These are phyloP conservation scores for Heliconius cydno DNA, from an alignment of 2,888 invertebrate genomes.

Conservation along the genomic window DNA sequence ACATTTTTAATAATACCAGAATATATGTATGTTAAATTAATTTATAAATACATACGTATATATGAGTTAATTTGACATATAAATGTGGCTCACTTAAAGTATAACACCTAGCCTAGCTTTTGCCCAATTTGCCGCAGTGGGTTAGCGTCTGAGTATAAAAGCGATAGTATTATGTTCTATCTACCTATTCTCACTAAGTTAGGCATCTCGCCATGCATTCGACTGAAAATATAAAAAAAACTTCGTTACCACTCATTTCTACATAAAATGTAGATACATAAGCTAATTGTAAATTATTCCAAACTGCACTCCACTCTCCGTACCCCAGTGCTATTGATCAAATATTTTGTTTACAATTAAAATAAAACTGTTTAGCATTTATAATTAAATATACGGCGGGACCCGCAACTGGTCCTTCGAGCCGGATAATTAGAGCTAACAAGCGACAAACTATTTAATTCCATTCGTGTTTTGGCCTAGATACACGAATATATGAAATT, in stretches of 20 bases:
- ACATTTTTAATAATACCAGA: not conserved
- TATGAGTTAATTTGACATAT: too few relatives aligned
- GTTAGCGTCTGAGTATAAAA: too few relatives aligned
- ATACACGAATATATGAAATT: constrained; percentile 45
- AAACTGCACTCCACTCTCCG: constrained; percentile 17
- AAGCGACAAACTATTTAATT: constrained; percentile 50
- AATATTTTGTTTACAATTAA: constrained; percentile 39
- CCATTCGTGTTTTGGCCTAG: constrained; percentile 40
- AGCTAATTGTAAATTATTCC: constrained; percentile 23
- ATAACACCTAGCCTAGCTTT: too few relatives aligned
- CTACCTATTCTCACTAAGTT: too few relatives aligned
- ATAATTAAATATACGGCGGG: constrained; percentile 50
- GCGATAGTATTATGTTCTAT: too few relatives aligned
- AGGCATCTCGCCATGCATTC: too few relatives aligned
- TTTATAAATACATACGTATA: too few relatives aligned
- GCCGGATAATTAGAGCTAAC: constrained; percentile 53
- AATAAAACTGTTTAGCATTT: constrained; percentile 44
- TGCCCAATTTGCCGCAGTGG: too few relatives aligned
- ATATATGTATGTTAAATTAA: constrained; percentile 1
- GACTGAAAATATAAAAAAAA: too few relatives aligned
- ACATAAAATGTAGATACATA: not conserved
- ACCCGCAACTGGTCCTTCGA: constrained; percentile 50
- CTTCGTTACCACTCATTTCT: not conserved
- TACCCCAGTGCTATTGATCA: constrained; percentile 26
- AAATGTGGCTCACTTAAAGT: too few relatives aligned